A percentile compares a stretch with the other conserved stretches of the same genome.
phyloP scores from a whole-genome alignment of 2,888 invertebrate species.

The Melinaea marsaeus region DNA sequence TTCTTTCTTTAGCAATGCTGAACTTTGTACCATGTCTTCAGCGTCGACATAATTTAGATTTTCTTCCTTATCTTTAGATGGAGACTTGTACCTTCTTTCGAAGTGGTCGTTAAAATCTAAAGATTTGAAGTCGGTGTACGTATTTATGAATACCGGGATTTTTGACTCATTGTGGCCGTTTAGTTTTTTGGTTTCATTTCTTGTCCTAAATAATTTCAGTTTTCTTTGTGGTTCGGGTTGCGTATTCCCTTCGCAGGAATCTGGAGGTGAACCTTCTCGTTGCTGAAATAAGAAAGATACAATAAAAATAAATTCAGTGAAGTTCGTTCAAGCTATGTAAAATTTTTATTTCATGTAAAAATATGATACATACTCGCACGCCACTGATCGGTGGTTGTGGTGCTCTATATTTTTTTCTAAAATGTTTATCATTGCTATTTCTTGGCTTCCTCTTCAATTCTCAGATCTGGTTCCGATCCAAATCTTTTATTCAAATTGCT shows the following conservation, averaged over 20 bases:
- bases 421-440: slow-evolving; percentile 67
- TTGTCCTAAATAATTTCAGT: slow-evolving; percentile 84
- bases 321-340: too few species aligned
- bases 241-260: slow-evolving; percentile 75
- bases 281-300: slow-evolving; percentile 42
- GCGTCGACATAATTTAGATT: slow-evolving; percentile 65
- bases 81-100: slow-evolving; percentile 67
- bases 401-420: slow-evolving; percentile 88
- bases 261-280: slow-evolving; percentile 77
- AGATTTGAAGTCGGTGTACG: slow-evolving; percentile 62
- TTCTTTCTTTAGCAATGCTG: slow-evolving; percentile 65
- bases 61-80: slow-evolving; percentile 68
- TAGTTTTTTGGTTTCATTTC: slow-evolving; percentile 82
- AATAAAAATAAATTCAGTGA: neutral
- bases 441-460: slow-evolving; percentile 64
- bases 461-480: slow-evolving; percentile 86
- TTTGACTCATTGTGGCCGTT: slow-evolving; percentile 57
- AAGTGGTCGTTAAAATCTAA: slow-evolving; percentile 60
- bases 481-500: slow-evolving; percentile 75
- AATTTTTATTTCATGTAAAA: neutral
- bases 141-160: slow-evolving; percentile 49
- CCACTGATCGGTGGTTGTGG: slow-evolving; percentile 78
- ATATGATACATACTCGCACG: slow-evolving; percentile 44
- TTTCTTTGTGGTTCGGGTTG: slow-evolving; percentile 75
- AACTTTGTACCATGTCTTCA: slow-evolving; percentile 66